A percentile compares a stretch with the other conserved stretches of the same genome.
Evolutionary conservation across 2,113 vertebrate species (phyloP).

Genomic region (Hymenochirus boettgeri): DNA sequence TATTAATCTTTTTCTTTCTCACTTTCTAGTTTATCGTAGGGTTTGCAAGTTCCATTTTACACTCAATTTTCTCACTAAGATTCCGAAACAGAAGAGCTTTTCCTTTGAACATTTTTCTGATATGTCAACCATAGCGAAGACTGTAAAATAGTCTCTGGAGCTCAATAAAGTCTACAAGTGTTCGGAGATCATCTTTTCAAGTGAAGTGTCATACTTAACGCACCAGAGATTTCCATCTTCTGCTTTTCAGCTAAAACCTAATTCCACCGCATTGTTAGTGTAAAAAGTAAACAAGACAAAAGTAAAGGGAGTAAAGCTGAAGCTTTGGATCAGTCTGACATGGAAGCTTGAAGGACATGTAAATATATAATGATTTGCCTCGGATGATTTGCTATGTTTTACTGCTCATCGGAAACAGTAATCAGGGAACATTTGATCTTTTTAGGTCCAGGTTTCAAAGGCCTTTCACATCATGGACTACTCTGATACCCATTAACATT

Average conservation of each 20-base stretch:
- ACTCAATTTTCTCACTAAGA: not conserved
- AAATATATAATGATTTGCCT: not conserved
- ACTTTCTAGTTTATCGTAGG: not conserved
- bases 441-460: no score
- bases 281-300: not conserved
- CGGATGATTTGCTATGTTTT: no score
- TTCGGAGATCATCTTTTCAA: conserved; percentile 11
- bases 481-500: no score
- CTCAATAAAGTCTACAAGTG: not conserved
- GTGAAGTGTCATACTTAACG: conserved; percentile 9
- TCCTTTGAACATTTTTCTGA: not conserved
- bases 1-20: no score
- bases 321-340: not conserved
- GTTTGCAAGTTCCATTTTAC: not conserved
- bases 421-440: no score
- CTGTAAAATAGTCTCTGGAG: not conserved
- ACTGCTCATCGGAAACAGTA: no score
- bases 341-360: not conserved
- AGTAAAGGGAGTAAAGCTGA: not conserved
- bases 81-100: not conserved
- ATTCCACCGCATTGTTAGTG: not conserved
- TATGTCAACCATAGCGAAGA: not conserved
- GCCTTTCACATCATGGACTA: no score
- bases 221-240: not conserved
- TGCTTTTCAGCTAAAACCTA: conserved; percentile 3